Percentiles rank a stretch among this genome's conserved stretches.
Evolutionary conservation across 2,113 vertebrate species (phyloP).

Genomic region (Oncorhynchus clarkii): DNA sequence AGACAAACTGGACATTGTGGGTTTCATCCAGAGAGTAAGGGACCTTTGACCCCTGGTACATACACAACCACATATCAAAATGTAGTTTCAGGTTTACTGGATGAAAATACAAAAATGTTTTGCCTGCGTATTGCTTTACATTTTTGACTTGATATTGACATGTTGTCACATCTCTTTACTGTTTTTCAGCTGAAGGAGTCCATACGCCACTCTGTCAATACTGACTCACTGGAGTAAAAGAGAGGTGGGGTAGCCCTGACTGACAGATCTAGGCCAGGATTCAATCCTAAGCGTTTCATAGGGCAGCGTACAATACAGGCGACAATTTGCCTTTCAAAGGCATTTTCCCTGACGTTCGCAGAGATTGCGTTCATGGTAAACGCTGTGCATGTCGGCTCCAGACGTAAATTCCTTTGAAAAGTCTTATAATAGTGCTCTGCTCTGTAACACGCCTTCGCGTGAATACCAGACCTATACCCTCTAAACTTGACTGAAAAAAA

Average conservation of each 20-base stretch:
- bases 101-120: neutral
- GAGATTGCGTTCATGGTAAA: too few relatives aligned
- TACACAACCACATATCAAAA: neutral
- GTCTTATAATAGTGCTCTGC: too few relatives aligned
- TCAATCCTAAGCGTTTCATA: too few relatives aligned
- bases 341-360: too few relatives aligned
- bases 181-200: slow-evolving; percentile 68
- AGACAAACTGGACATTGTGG: slow-evolving; percentile 59
- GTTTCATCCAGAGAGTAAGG: slow-evolving; percentile 65
- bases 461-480: too few relatives aligned
- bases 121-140: too few relatives aligned
- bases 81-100: neutral
- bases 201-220: slow-evolving; percentile 50
- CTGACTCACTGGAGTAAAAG: slow-evolving; percentile 50
- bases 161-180: neutral
- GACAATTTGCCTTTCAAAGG: too few relatives aligned
- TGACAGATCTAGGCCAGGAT: neutral
- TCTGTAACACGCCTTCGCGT: too few relatives aligned
- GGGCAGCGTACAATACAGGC: too few relatives aligned
- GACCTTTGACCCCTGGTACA: neutral
- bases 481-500: too few relatives aligned
- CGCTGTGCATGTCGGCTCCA: too few relatives aligned
- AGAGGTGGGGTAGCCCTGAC: slow-evolving; percentile 23
- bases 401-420: too few relatives aligned
- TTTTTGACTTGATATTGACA: neutral